Percentiles rank a stretch among this genome's conserved stretches.
Conservation (phyloP, 37 sponge, comb jelly and placozoan genomes). For the Axinella damicornis region DNA sequence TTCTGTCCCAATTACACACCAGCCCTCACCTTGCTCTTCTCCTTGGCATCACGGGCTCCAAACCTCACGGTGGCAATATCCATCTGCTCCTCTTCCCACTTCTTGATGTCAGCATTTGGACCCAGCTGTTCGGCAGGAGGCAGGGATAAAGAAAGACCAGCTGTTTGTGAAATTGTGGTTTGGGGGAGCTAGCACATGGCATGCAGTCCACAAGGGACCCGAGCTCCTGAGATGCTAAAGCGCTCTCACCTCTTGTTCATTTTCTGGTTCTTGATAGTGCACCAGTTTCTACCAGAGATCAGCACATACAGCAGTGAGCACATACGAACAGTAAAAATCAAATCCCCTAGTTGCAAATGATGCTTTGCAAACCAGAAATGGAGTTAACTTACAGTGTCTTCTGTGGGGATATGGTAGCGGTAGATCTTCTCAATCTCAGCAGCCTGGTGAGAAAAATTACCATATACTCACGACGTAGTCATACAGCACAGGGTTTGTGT, state of each 20-base stretch:
- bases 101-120: slow-evolving; percentile 92
- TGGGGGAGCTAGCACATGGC: too few species aligned
- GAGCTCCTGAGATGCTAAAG: too few species aligned
- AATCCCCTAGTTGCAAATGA: slow-evolving; percentile 24
- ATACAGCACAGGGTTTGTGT: too few species aligned
- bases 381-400: slow-evolving; percentile 54
- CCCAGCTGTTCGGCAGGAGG: slow-evolving; percentile 65
- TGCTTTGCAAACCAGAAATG: neutral
- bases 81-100: slow-evolving; percentile 96
- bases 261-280: slow-evolving; percentile 68
- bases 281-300: slow-evolving; percentile 59
- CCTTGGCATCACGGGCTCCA: slow-evolving; percentile 90
- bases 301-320: neutral
- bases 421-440: slow-evolving; percentile 85
- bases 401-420: slow-evolving; percentile 88
- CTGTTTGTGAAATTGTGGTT: too few species aligned
- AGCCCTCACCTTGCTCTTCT: slow-evolving; percentile 66
- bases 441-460: slow-evolving; percentile 71
- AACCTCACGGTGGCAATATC: slow-evolving; percentile 80
- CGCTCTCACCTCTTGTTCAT: slow-evolving; percentile 77
- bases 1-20: too few species aligned
- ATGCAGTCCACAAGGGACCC: too few species aligned
- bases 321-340: neutral
- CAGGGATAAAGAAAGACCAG: neutral
- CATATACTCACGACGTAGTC: too few species aligned